Conservation (phyloP, 2,888 invertebrate species). For the Sinohyriopsis cumingii region DNA sequence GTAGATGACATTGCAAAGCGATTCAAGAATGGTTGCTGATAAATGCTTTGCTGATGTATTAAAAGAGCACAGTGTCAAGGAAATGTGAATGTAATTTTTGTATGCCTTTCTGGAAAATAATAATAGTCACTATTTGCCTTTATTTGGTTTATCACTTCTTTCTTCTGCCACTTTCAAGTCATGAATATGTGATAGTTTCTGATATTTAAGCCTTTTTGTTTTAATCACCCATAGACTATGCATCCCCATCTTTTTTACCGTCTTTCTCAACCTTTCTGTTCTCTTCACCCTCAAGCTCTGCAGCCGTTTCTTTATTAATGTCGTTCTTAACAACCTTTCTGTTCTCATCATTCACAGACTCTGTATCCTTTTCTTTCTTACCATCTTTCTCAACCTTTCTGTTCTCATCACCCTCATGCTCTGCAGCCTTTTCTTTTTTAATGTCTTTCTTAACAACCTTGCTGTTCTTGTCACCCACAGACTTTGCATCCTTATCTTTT, state of each 20-base stretch:
- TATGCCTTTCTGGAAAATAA: too few species aligned
- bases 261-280: neutral
- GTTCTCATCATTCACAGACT: neutral
- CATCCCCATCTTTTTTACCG: conserved; percentile 2
- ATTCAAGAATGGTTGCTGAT: too few species aligned
- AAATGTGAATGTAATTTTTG: too few species aligned
- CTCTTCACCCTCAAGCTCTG: neutral
- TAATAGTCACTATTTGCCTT: too few species aligned
- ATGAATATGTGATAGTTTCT: too few species aligned
- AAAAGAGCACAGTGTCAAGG: too few species aligned
- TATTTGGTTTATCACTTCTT: too few species aligned
- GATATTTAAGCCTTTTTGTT: neutral
- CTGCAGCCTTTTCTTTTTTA: conserved; percentile 3
- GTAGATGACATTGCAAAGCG: too few species aligned
- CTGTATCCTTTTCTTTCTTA: too few species aligned
- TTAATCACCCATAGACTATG: conserved; percentile 2
- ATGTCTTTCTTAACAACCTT: neutral
- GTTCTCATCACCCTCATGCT: neutral
- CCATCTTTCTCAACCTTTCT: conserved; percentile 6
- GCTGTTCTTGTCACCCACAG: neutral
- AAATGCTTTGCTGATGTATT: too few species aligned
- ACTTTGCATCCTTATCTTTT: neutral
- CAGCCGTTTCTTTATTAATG: neutral
- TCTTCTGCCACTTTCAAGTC: too few species aligned
- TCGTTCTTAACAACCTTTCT: neutral